These are phyloP conservation scores for Clarias macrocephalus DNA, from an alignment of 2,113 vertebrate genomes.

Conservation along the genomic window DNA sequence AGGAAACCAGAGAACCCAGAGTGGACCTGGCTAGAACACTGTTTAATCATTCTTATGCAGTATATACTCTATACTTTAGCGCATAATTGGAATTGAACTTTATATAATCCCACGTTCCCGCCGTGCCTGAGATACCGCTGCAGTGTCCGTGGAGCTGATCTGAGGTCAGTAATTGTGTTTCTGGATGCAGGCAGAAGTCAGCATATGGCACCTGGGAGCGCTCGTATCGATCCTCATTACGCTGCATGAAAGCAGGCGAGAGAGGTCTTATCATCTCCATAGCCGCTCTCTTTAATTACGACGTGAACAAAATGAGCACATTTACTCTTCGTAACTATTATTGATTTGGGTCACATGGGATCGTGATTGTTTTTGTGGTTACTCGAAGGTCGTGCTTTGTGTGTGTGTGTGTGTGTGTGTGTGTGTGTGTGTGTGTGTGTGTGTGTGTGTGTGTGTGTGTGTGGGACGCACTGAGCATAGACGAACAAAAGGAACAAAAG, in stretches of 20 bases:
- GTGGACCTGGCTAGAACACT: not conserved
- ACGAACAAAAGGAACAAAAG: not conserved
- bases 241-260: slow-evolving; percentile 75
- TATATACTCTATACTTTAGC: not conserved
- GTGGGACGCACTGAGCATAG: not conserved
- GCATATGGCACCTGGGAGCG: slow-evolving; percentile 78
- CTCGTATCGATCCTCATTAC: slow-evolving; percentile 81
- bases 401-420: not conserved
- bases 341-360: slow-evolving; percentile 61
- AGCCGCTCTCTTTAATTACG: slow-evolving; percentile 78
- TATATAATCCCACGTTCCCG: not conserved
- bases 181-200: slow-evolving; percentile 64
- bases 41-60: not conserved
- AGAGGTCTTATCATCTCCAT: slow-evolving; percentile 78
- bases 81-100: too few species aligned
- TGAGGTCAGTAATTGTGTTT: slow-evolving; percentile 36
- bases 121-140: not conserved
- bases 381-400: not conserved
- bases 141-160: not conserved
- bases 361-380: not conserved
- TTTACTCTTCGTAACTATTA: slow-evolving; percentile 67
- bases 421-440: slow-evolving; percentile 2
- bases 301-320: slow-evolving; percentile 65
- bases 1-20: not conserved
- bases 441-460: not conserved